Evolutionary conservation across 2,113 vertebrate genomes (phyloP).

Genomic region (Hippocampus mohnikei): DNA sequence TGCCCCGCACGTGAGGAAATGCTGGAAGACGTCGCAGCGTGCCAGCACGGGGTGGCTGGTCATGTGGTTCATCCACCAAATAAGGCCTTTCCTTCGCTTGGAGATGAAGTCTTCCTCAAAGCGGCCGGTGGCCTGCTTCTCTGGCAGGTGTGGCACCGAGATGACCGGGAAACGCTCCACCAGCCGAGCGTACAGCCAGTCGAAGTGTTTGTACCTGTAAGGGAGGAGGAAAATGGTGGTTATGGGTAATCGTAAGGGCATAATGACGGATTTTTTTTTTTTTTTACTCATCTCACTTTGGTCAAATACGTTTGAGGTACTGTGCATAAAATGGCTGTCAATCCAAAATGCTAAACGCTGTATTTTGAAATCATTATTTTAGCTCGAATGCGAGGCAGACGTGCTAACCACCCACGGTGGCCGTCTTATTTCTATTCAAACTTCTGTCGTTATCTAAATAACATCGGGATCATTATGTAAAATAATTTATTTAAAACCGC

Average conservation of each 20-base stretch:
- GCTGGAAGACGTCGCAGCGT: constrained; percentile 92
- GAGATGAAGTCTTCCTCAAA: constrained; percentile 98
- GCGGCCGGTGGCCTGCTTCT: constrained; percentile 95
- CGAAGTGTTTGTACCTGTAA: constrained; percentile 93
- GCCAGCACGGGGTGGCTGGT: constrained; percentile 90
- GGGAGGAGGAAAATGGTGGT: not conserved
- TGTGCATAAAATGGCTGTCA: too few species aligned
- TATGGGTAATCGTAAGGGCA: not conserved
- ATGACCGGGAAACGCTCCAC: constrained; percentile 94
- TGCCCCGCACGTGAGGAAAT: constrained; percentile 86
- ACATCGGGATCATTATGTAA: too few species aligned
- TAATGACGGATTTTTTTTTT: not conserved
- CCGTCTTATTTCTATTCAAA: not conserved
- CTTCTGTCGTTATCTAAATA: not conserved
- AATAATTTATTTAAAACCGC: not conserved
- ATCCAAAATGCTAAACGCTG: too few species aligned
- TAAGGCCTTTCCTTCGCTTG: constrained; percentile 89
- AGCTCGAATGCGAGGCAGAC: too few species aligned
- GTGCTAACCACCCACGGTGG: too few species aligned
- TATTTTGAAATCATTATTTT: too few species aligned
- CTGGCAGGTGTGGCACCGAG: constrained; percentile 91
- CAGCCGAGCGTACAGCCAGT: constrained; percentile 91
- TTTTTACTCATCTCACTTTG: too few species aligned
- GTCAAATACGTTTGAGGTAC: too few species aligned
- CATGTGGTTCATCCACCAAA: constrained; percentile 99